Conservation (phyloP, 2,113 vertebrate species). For the Pyxicephalus adspersus region DNA sequence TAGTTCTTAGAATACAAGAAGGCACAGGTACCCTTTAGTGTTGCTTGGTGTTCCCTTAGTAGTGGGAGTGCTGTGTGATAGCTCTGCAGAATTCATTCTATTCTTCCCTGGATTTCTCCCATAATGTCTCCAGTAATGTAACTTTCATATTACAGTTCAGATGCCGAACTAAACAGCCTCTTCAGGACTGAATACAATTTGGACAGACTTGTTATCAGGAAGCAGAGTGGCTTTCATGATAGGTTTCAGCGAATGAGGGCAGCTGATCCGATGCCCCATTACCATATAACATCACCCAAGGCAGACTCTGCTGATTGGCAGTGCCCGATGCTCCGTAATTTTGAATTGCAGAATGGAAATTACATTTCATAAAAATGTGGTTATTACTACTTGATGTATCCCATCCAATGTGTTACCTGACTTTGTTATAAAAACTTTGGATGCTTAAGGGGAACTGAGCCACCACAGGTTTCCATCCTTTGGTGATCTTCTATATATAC, state of each 20-base stretch:
- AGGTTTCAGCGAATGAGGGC: not conserved
- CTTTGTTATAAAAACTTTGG: not conserved
- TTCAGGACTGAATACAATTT: not conserved
- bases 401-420: not conserved
- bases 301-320: not conserved
- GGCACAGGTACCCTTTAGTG: no score
- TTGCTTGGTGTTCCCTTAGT: no score
- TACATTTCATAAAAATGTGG: slow-evolving; percentile 2
- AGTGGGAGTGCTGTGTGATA: no score
- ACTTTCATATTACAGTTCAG: not conserved
- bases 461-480: no score
- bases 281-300: slow-evolving; percentile 38
- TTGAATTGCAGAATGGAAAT: slow-evolving; percentile 9
- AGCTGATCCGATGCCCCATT: slow-evolving; percentile 26
- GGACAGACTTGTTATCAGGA: slow-evolving; percentile 49
- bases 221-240: slow-evolving; percentile 39
- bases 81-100: slow-evolving; percentile 16
- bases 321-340: not conserved
- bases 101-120: not conserved
- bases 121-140: slow-evolving; percentile 41
- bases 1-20: no score
- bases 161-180: slow-evolving; percentile 50
- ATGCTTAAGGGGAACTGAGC: no score
- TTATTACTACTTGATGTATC: not conserved
- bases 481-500: no score